Percentiles rank a stretch among this genome's conserved stretches.
phyloP scores from a whole-genome alignment of 2,888 invertebrate species.

The Heliothis peltigera region DNA sequence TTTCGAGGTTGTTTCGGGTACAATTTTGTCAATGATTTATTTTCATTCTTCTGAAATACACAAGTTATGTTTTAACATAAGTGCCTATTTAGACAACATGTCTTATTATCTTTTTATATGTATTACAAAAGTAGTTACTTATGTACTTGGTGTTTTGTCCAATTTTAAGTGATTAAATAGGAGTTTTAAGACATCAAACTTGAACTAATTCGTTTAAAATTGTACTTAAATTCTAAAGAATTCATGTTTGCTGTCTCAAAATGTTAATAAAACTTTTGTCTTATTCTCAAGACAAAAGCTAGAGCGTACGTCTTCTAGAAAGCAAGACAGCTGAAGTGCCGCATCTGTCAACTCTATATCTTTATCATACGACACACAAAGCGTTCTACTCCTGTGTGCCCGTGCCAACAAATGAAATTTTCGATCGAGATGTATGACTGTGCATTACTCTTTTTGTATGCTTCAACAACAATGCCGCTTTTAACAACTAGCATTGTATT shows the following conservation, averaged over 20 bases:
- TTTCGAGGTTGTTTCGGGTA: neutral
- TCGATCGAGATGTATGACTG: conserved; percentile 83
- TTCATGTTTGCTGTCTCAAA: neutral
- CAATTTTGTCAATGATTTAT: neutral
- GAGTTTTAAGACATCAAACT: too few relatives aligned
- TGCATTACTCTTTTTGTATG: conserved; percentile 82
- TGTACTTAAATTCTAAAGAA: neutral
- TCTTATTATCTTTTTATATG: too few relatives aligned
- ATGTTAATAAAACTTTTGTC: neutral
- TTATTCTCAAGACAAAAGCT: neutral
- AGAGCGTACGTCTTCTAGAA: conserved; percentile 38
- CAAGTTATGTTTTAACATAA: neutral
- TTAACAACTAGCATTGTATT: conserved; percentile 71
- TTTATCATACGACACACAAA: conserved; percentile 74
- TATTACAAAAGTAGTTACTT: too few relatives aligned
- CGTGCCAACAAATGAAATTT: conserved; percentile 84
- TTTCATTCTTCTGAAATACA: neutral
- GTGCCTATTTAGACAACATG: too few relatives aligned
- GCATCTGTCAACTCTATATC: conserved; percentile 72
- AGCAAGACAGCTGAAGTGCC: conserved; percentile 46
- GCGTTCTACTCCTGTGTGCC: conserved; percentile 69
- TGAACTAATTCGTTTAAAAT: too few relatives aligned
- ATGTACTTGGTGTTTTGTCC: too few relatives aligned
- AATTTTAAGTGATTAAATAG: too few relatives aligned
- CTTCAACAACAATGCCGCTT: conserved; percentile 76